These are phyloP conservation scores for Metopolophium dirhodum DNA, from an alignment of 1,140 invertebrate genomes.

Conservation along the genomic window DNA sequence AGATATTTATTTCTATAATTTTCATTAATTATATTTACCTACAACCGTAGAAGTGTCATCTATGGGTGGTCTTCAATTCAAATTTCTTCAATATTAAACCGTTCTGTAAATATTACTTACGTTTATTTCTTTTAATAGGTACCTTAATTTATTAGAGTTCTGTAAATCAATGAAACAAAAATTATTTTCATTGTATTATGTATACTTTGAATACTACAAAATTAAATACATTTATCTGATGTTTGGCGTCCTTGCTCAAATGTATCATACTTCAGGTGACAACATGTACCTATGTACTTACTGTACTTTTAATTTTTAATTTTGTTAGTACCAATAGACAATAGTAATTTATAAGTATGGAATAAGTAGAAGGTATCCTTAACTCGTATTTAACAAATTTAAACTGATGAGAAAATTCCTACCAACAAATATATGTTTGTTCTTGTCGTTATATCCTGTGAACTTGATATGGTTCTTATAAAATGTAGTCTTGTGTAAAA, in stretches of 20 bases:
- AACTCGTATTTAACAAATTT: neutral
- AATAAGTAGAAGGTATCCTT: neutral
- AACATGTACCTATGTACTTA: neutral
- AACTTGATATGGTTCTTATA: neutral
- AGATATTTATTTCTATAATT: neutral
- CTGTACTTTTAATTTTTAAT: neutral
- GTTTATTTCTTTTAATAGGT: neutral
- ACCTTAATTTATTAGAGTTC: neutral
- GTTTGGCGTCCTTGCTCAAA: neutral
- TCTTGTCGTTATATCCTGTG: neutral
- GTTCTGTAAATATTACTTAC: neutral
- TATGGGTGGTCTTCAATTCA: too few relatives aligned
- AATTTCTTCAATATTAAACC: too few relatives aligned
- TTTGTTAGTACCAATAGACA: neutral
- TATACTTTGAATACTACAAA: neutral
- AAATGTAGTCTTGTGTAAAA: constrained; percentile 15
- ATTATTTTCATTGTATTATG: neutral
- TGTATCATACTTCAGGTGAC: neutral
- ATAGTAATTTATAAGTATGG: neutral
- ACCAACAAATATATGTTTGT: neutral
- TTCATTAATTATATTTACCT: neutral
- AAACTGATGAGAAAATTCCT: neutral
- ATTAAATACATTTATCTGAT: neutral
- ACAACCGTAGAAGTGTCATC: too few relatives aligned
- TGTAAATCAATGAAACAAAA: neutral